Conservation (phyloP, 2,888 invertebrate species). For the Drosophila sordidula region DNA sequence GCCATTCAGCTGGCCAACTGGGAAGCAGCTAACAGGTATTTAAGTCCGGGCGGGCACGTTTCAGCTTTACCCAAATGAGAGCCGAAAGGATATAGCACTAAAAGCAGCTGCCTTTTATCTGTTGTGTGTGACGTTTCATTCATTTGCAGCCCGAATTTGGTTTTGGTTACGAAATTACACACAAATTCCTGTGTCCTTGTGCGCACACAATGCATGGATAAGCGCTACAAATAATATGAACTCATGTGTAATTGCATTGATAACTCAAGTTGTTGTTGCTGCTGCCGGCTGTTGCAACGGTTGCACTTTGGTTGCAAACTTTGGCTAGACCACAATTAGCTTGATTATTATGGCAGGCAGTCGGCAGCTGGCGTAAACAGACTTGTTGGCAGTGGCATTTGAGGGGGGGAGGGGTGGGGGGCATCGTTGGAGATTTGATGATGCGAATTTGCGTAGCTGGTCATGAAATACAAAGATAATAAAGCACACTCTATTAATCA, state of each 20-base stretch:
- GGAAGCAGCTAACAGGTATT: conserved; percentile 33
- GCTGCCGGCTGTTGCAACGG: not conserved
- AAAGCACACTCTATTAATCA: conserved; percentile 1
- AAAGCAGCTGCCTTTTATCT: conserved; percentile 19
- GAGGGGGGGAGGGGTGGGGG: not conserved
- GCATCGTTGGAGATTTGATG: not conserved
- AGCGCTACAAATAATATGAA: conserved; percentile 34
- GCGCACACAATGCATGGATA: conserved; percentile 17
- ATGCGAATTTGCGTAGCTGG: conserved; percentile 21
- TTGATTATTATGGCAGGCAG: conserved; percentile 33
- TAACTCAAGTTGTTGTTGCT: conserved; percentile 34
- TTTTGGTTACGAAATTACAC: conserved; percentile 2
- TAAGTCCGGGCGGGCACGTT: conserved; percentile 39
- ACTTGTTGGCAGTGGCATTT: not conserved
- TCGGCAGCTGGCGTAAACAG: conserved; percentile 1
- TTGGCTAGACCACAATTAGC: conserved; percentile 30
- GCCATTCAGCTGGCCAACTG: conserved; percentile 37
- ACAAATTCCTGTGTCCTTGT: not conserved
- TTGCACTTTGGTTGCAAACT: conserved; percentile 6
- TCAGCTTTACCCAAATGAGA: conserved; percentile 38
- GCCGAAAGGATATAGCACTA: not conserved
- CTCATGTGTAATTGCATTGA: conserved; percentile 69
- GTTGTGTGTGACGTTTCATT: conserved; percentile 8
- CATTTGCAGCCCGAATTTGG: conserved; percentile 2
- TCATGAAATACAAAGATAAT: not conserved